Base-by-base conservation (phyloP, 1,140 invertebrate genomes). In the Lerema accius region DNA sequence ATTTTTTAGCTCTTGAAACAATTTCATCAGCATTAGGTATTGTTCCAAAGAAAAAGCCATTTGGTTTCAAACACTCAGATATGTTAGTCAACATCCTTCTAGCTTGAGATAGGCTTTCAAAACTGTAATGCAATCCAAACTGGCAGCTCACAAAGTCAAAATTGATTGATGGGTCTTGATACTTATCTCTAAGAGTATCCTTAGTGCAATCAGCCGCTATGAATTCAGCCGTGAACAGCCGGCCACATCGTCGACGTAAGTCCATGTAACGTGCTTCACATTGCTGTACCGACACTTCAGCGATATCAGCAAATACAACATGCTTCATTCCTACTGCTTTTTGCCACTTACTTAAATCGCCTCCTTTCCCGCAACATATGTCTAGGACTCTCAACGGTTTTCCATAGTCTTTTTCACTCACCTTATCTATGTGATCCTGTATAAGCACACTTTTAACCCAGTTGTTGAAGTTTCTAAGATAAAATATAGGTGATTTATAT, bases 371-470 rank as follows among this genome's bases (percentile, higher is more conserved):
- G 80, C 95, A 96, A 69, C 95, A 95, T 92, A 96, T 94, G 78
- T 96, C 95, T 48, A 95, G 82, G 0, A 95, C 94, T 62, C 91
- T 92, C 4, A 95, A 70, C 4, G 92, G 87, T 55, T 91, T 87
- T 19, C 93, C 93, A 51, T 94, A 91, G 68, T 92, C 92, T 28
- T 90, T 89, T 64, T 94, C 88, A 69, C 93, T 93, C 0, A 96
- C 86, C 78, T 94, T 93, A 46, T 91, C 89, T 46, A 94, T 83
- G 78, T 94, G 95, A 81, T 96, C 94, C 78, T 93, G 94, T 73
- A 99, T 99, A 0, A 99, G 91, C 91, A 98, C 96, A 86, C 96
- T 91, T 92, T 99, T 99, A 5, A 99, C 95, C 98, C 98, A 99
- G 89, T 99, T 99, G 86, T 99, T 99, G 81, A 99, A 99, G 90